Base-by-base conservation (phyloP, 2,888 invertebrate genomes). In the Gastracanthus pulcherrimus region DNA sequence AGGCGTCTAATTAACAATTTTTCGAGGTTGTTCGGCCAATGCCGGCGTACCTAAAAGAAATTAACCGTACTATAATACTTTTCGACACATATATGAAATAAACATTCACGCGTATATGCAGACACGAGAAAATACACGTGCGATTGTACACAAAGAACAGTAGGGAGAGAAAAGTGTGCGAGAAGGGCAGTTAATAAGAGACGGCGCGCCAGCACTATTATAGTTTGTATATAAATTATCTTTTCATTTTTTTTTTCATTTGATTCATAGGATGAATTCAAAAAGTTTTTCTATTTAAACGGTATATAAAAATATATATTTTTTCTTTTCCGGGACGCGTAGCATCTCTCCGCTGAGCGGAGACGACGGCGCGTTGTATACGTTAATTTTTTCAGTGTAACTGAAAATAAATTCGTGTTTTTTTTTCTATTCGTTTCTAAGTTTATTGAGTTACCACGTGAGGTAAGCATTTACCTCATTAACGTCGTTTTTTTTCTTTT, bases 381-480 rank as follows among this genome's bases (percentile, higher is more conserved):
- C 66, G 38, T 67, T 80, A 69, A 26, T 26, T 58, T 76, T 80
- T 80, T 82, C 82, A 78, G 80, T 83, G 29, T 74, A n/a, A 83
- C 77, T 83, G 82, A 80, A 70, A 75, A 60, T 31, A 11, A 34
- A 41, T 76, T 74, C 60, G 62, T 62, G 41, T 74, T 70, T 78
- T 58, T 76, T 77, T 78, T 83, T 26, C 48, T 48, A 66, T 60
- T 83, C 66, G 67, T 76, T 78, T 72, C 34, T 83, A 83, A 81
- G 72, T 79, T 83, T 75, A 75, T 78, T 83, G 74, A 83, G 80
- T 83, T 83, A 80, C 82, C 80, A 81, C 19, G 58, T 55, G 77
- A 78, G 66, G 77, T 77, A 67, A 74, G 60, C 23, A 2, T 26
- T 31, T 34, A 51, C 36, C 55, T 55, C 74, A 55, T 41, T 70